Evolutionary conservation across 2,113 vertebrate genomes (phyloP), one percentile per base, ranked within the genome.

Genomic region (Callospermophilus lateralis): DNA sequence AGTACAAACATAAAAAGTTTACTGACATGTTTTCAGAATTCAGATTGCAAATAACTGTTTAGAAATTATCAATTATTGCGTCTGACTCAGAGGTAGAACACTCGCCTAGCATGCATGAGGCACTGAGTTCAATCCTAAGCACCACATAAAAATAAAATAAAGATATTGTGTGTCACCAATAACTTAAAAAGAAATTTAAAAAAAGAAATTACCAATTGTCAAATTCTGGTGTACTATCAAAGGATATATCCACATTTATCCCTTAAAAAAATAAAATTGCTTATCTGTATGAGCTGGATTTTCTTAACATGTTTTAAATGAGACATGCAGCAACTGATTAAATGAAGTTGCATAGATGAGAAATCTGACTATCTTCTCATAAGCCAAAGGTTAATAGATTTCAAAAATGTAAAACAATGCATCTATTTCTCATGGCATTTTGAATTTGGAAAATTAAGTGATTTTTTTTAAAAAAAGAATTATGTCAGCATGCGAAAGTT

Each of bases 281-380:
- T 63, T 90, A 93, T 6, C 1, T 93, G 6, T 45, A 7, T 89
- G 37, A 93, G 11, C 34, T 73, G 10, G 30, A 30, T 65, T 86
- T 93, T 93, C 55, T 84, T 91, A 34, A 51, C 67, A 84, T 91
- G 51, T 12, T 48, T 92, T 90, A 95, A 95, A 89, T 93, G 93
- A 84, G 93, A 77, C 13, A 87, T 16, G 30, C 8, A 37, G 2
- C 4, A 92, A 70, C 20, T 84, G 61, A 83, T 74, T 58, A 90
- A 92, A 70, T 20, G 3, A 65, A 94, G 30, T 94, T 74, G 15
- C 8, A 85, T 8, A 51, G 24, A 48, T 65, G 4, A 92, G 26
- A 95, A 84, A 78, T 24, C 7, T 28, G 74, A 24, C 9, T 77
- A 70, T 55, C 78, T 89, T 89, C 51, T 89, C 51, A 65, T 51